phyloP scores from a whole-genome alignment of 2,113 vertebrate genomes.

The Dromas ardeola region DNA sequence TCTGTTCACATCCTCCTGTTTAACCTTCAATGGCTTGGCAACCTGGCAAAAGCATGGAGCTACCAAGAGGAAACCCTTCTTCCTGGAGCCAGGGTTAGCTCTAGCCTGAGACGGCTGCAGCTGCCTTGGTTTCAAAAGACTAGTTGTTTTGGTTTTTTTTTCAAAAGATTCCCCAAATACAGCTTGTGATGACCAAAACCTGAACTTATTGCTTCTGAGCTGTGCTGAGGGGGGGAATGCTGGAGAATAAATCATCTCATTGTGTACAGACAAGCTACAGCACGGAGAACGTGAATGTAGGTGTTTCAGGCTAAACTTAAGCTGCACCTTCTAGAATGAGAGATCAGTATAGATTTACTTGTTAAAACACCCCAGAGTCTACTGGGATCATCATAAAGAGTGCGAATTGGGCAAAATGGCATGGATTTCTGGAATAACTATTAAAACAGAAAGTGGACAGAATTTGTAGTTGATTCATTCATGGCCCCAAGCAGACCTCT shows the following conservation, averaged over 20 bases:
- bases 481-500: neutral
- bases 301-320: neutral
- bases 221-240: neutral
- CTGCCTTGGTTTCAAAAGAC: neutral
- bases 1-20: neutral
- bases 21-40: neutral
- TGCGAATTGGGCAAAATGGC: neutral
- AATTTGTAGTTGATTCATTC: neutral
- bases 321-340: neutral
- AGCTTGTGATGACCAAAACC: neutral
- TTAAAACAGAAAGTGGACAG: neutral
- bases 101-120: neutral
- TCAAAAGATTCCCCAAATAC: neutral
- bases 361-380: neutral
- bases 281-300: fast-evolving
- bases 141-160: neutral
- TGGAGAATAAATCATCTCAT: neutral
- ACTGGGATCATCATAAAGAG: neutral
- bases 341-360: neutral
- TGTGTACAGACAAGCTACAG: neutral
- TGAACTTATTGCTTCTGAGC: neutral
- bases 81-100: neutral
- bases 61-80: neutral
- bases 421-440: neutral
- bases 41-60: neutral